Evolutionary conservation across 2,113 vertebrate species (phyloP), one percentile per base, ranked within the genome.

Genomic region (Chitala chitala): DNA sequence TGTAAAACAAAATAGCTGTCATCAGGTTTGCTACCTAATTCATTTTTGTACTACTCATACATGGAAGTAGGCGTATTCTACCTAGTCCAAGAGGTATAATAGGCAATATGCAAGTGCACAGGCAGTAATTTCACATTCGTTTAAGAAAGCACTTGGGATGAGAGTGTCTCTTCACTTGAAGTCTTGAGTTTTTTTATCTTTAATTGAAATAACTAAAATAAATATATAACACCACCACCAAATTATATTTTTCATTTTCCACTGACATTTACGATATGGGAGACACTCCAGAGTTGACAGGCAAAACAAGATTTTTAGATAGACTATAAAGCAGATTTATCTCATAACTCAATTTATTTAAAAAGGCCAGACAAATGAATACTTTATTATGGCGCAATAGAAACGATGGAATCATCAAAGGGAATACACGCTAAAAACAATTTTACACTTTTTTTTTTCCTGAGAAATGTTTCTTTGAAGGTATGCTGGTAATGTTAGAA

Each of bases 271-370:
- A 48, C 42, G 38, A 68, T 68, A 29, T 26, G 48, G 36, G 24
- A 58, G n/a, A 29, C 50, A 12, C 10, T 13, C 38, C 33, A 15
- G 33, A 26, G 73, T 7, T 54, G 73, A 42, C 73, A 42, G 48
- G 29, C 1, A 54, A 71, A 71, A 71, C 8, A 15, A 20, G 58
- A 64, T 74, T 29, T 24, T 12, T 24, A 42, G 50, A 74, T 54
- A 20, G 13, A 46, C 46, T 51, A 74, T 66, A 40, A 74, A 42
- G 48, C 0, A 51, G 33, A 51, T 74, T 64, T n/a, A 74, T 74
- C 59, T 42, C 46, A 53, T 54, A 74, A 50, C 46, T 40, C 29
- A 38, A 53, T 54, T 66, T 10, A 68, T 22, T 33, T 63, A 54
- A 31, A 65, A 24, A 61, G 56, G 58, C 42, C 55, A 53, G 61